Evolutionary conservation across 2,797 vertebrate species (phyloP), one percentile per base, ranked within the genome.

Genomic region (Siniperca obscura): DNA sequence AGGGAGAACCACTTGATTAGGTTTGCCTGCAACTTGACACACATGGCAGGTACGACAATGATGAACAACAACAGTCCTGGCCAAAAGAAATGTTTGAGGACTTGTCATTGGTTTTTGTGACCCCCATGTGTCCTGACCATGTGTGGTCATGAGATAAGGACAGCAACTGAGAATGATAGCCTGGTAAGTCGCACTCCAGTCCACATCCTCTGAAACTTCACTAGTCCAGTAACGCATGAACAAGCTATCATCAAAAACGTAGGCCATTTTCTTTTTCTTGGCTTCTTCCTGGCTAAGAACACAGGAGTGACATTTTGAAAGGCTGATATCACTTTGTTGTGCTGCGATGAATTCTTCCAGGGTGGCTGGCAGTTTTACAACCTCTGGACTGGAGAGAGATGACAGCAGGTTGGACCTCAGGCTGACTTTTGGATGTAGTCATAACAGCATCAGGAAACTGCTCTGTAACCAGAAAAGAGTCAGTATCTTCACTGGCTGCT

Each of bases 51-150:
- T 40, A 40, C 21, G 22, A 12, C 21, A 74, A 40, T 52, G 4
- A 1, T 2, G 11, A 11, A 13, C 9, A 52, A 72, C 56, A 42
- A 55, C 50, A 42, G 73, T 50, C 57, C 57, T 12, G 57, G 57
- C 57, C 46, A 70, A n/a, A 53, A 70, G 22, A 65, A 70, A 60
- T 70, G 67, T 22, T 17, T 57, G 1, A 59, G 19, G 52, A 56
- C 62, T 46, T n/a, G 9, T 67, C 9, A 46, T 13, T 53, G 1
- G 57, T 62, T 52, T 52, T 40, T 2, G 57, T 53, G 22, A 74
- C 21, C 7, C 59, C 34, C 46, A 64, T 44, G 25, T 57, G 48
- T 22, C 27, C 62, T 36, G 61, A 67, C 40, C 38, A 55, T 3
- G 22, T 16, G 1, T 62, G 13, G 5, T 61, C 21, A 50, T 61